Conservation (phyloP, 2,797 vertebrate species). For the Carapus acus region DNA sequence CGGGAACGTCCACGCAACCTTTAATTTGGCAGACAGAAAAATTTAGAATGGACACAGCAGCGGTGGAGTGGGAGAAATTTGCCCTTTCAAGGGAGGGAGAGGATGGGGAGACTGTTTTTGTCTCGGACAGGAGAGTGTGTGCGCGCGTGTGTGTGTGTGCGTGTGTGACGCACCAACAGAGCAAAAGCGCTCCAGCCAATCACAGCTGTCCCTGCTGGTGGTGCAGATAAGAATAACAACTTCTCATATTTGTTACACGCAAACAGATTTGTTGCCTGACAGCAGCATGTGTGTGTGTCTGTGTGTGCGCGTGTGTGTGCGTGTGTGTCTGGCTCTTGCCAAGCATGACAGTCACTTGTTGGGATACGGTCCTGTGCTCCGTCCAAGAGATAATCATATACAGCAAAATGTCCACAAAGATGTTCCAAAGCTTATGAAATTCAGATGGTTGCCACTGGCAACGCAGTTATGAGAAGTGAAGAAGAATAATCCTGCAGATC, state of each 20-base stretch:
- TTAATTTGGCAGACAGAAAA: slow-evolving; percentile 30
- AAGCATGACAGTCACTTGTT: slow-evolving; percentile 33
- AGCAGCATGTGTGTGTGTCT: slow-evolving; percentile 17
- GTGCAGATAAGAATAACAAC: not conserved
- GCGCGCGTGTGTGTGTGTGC: too few species aligned
- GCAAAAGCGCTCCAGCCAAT: not conserved
- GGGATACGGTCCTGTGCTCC: slow-evolving; percentile 15
- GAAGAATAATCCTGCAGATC: slow-evolving; percentile 29
- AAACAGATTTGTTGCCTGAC: slow-evolving; percentile 28
- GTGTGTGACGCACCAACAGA: too few species aligned
- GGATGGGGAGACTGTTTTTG: slow-evolving; percentile 7
- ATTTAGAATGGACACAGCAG: slow-evolving; percentile 22
- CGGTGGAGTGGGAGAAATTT: slow-evolving; percentile 19
- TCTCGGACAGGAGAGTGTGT: not conserved
- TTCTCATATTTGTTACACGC: slow-evolving; percentile 19
- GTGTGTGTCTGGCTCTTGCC: slow-evolving; percentile 5
- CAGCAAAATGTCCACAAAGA: slow-evolving; percentile 45
- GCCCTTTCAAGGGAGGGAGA: slow-evolving; percentile 23
- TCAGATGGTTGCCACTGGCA: slow-evolving; percentile 54
- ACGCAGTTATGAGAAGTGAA: slow-evolving; percentile 19
- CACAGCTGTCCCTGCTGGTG: not conserved
- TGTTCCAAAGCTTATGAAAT: slow-evolving; percentile 48
- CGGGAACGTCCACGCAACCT: slow-evolving; percentile 35
- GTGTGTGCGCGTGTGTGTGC: slow-evolving; percentile 20
- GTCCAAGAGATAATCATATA: slow-evolving; percentile 35